Evolutionary conservation across 2,888 invertebrate genomes (phyloP).

Genomic region (Chouioia cunea): DNA sequence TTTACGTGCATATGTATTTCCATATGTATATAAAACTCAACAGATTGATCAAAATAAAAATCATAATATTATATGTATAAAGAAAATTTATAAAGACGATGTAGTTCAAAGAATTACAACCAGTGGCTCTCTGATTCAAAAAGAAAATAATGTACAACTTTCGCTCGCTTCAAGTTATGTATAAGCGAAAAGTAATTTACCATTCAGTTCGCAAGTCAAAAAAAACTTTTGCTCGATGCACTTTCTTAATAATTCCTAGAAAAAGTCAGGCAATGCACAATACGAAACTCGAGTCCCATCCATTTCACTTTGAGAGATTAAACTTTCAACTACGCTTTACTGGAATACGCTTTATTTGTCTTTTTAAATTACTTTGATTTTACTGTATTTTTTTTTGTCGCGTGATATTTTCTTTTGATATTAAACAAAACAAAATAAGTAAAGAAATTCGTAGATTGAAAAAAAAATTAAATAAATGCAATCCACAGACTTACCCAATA

Average conservation of each 20-base stretch:
- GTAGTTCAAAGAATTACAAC: too few relatives aligned
- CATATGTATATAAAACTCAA: too few relatives aligned
- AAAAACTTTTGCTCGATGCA: constrained; percentile 14
- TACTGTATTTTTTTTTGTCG: neutral
- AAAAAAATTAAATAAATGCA: too few relatives aligned
- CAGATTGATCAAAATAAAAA: too few relatives aligned
- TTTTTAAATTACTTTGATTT: neutral
- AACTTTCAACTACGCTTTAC: neutral
- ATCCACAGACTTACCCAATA: constrained; percentile 30
- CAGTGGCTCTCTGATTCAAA: too few relatives aligned
- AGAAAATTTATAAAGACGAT: too few relatives aligned
- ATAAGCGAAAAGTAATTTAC: constrained; percentile 27
- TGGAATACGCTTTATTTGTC: constrained; percentile 11
- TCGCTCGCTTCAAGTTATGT: too few relatives aligned
- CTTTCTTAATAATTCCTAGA: constrained; percentile 23
- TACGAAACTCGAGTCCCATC: constrained; percentile 15
- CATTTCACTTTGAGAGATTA: neutral
- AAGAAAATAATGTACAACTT: too few relatives aligned
- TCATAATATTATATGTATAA: too few relatives aligned
- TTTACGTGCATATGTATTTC: too few relatives aligned
- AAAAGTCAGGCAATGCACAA: constrained; percentile 5
- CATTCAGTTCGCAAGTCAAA: constrained; percentile 5
- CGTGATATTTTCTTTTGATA: neutral
- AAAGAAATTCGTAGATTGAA: too few relatives aligned
- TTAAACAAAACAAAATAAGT: neutral